These are phyloP conservation scores for Drosophila mulleri DNA, from an alignment of 2,888 invertebrate genomes.

Conservation along the genomic window DNA sequence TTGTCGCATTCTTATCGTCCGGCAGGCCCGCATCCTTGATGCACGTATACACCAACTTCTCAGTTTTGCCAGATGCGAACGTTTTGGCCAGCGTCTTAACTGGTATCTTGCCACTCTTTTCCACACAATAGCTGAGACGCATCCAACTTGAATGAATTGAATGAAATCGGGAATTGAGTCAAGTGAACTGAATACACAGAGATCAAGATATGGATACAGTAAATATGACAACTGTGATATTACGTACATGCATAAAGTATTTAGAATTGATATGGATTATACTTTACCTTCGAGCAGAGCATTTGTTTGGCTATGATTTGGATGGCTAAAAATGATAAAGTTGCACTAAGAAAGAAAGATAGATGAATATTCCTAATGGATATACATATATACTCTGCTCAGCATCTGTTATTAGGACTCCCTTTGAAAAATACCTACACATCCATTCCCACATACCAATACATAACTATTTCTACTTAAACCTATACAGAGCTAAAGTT, in stretches of 20 bases:
- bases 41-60: constrained; percentile 98
- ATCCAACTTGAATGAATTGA: constrained; percentile 92
- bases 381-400: no score
- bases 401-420: no score
- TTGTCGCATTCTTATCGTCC: constrained; percentile 97
- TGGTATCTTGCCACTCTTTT: constrained; percentile 97
- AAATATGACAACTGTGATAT: neutral
- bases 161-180: constrained; percentile 3
- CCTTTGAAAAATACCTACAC: neutral
- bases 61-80: constrained; percentile 99
- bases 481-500: neutral
- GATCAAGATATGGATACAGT: neutral
- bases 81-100: constrained; percentile 98
- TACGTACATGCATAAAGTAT: neutral
- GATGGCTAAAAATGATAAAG: neutral
- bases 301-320: neutral
- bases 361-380: neutral
- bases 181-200: neutral
- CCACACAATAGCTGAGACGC: constrained; percentile 96
- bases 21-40: constrained; percentile 97
- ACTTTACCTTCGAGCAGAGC: neutral
- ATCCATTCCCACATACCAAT: neutral
- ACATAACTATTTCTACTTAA: neutral
- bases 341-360: neutral
- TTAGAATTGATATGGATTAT: neutral